phyloP scores from a whole-genome alignment of 2,113 vertebrate genomes.

The Excalfactoria chinensis region DNA sequence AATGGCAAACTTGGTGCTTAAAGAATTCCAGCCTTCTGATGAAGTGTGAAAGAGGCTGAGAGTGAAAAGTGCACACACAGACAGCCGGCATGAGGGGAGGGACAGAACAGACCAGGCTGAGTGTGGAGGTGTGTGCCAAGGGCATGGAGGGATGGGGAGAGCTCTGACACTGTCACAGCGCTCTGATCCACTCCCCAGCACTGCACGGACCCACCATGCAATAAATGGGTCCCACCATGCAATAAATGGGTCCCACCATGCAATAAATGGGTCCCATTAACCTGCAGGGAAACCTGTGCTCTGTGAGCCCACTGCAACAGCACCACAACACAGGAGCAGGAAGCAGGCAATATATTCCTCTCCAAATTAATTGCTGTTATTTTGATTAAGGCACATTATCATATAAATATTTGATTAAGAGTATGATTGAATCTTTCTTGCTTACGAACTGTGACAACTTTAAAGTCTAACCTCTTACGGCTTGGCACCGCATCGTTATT shows the following conservation, averaged over 20 bases:
- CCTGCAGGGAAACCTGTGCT: background rate
- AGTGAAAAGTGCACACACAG: background rate
- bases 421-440: constrained; percentile 72
- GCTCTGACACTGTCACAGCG: accelerated
- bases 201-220: background rate
- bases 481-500: constrained; percentile 74
- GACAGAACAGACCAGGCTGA: background rate
- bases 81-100: background rate
- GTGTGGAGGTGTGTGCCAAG: background rate
- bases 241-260: no score
- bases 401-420: constrained; percentile 79
- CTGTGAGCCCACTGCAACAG: background rate
- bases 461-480: constrained; percentile 73
- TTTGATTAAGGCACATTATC: constrained; percentile 76
- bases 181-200: background rate
- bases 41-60: constrained; percentile 53
- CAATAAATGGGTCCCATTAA: no score
- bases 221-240: no score
- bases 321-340: background rate
- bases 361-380: constrained; percentile 73
- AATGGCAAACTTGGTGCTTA: constrained; percentile 44
- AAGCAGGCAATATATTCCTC: constrained; percentile 29
- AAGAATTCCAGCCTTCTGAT: constrained; percentile 25
- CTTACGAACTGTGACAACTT: constrained; percentile 74
- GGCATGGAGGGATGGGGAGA: background rate